phyloP scores from a whole-genome alignment of 92 coral and sea anemone genomes.

The Pocillopora grandis region DNA sequence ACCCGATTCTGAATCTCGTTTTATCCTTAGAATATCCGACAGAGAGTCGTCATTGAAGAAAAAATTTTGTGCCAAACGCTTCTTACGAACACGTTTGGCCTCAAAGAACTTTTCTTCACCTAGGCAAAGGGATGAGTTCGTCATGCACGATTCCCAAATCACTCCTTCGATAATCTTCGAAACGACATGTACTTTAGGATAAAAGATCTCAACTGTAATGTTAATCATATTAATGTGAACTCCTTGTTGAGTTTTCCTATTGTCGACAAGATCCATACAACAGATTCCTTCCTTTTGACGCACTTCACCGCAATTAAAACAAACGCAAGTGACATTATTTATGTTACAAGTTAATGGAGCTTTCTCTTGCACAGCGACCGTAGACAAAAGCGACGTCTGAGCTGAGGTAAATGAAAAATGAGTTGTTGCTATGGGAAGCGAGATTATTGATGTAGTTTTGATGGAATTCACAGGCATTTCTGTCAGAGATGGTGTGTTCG shows the following conservation, averaged over 20 bases:
- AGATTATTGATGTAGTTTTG: slow-evolving; percentile 1
- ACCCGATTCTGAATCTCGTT: neutral
- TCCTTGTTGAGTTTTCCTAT: slow-evolving; percentile 32
- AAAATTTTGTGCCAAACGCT: slow-evolving; percentile 7
- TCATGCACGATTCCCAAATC: slow-evolving; percentile 42
- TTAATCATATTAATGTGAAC: slow-evolving; percentile 22
- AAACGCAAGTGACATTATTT: slow-evolving; percentile 51
- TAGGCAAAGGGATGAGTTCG: slow-evolving; percentile 37
- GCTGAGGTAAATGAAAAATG: neutral
- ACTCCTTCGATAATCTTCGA: slow-evolving; percentile 28
- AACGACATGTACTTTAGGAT: slow-evolving; percentile 15
- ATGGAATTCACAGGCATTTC: neutral
- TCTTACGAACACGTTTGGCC: neutral
- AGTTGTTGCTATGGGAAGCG: neutral
- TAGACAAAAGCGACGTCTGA: neutral
- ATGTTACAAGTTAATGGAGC: slow-evolving; percentile 14
- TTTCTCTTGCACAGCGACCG: slow-evolving; percentile 7
- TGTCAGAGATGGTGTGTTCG: too few relatives aligned
- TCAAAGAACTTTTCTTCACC: neutral
- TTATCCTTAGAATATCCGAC: slow-evolving; percentile 10
- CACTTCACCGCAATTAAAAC: slow-evolving; percentile 71
- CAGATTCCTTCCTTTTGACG: slow-evolving; percentile 45
- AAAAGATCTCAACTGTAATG: slow-evolving; percentile 38
- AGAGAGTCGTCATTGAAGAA: neutral
- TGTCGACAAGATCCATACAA: slow-evolving; percentile 57